Evolutionary conservation across 2,888 invertebrate genomes (phyloP), one percentile per base, ranked within the genome.

Genomic region (Oscheius myriophilus): DNA sequence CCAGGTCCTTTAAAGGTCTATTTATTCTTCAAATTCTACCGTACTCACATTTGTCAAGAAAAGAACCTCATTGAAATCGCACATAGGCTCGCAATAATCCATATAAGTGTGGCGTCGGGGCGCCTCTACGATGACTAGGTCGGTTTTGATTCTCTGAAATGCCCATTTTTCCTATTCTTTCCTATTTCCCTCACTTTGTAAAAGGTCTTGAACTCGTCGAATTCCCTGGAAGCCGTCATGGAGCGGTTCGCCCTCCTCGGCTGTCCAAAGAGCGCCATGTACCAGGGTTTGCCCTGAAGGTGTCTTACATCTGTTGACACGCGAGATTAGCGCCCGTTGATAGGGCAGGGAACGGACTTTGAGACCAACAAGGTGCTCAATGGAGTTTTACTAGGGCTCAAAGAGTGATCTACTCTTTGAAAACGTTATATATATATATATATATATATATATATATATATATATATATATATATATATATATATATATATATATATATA

Each of bases 261-360:
- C 33, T 73, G 71, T 7, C 72, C 76, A 53, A 81, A 81, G 6
- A 81, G 45, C 1, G 77, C 80, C 72, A 67, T 66, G 58, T 81
- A 81, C 80, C 80, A 81, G 33, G 80, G 79, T 57, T 70, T 76
- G 18, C 79, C 80, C 76, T 79, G 67, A 61, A 74, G 49, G 23
- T 18, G 16, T 55, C 55, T 55, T 61, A 46, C 33, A 33, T 33
- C 33, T 33, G 57, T 33, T 61, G 61, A 61, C 61, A 61, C 33
- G 61, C 26, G 14, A 61, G 61, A 61, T 61, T 61, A 46, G 61
- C 49, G n/a, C 21, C 33, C 51, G 18, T 14, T 51, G 51, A 25
- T 51, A 25, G 51, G 12, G 46, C 18, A 25, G 25, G 9, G 12
- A 12, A 7, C 18, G 51, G 51, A 51, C 51, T 51, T 51, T 51